Percentiles rank a stretch among this genome's conserved stretches.
phyloP scores from a whole-genome alignment of 2,888 invertebrate genomes.

The Smittia sp. region DNA sequence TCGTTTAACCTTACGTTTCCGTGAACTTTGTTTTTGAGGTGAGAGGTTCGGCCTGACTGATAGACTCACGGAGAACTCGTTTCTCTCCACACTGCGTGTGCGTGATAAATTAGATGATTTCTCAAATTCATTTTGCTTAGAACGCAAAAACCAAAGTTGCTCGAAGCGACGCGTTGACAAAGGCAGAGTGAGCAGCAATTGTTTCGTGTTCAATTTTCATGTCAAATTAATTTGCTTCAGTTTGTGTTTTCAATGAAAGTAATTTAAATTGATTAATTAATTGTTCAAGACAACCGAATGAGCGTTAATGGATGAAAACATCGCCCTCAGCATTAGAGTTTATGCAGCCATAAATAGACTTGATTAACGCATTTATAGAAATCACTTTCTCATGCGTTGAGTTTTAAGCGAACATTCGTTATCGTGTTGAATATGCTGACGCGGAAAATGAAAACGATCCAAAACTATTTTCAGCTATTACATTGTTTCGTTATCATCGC shows the following conservation, averaged over 20 bases:
- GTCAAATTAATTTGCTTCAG: not conserved
- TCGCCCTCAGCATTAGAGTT: not conserved
- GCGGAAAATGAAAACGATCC: too few relatives aligned
- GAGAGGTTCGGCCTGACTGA: not conserved
- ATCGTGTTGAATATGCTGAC: too few relatives aligned
- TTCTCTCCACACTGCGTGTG: not conserved
- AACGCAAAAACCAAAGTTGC: too few relatives aligned
- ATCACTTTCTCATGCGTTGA: not conserved
- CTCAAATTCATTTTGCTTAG: not conserved
- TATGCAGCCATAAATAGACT: not conserved
- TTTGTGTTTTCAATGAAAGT: conserved; percentile 17
- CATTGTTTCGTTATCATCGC: too few relatives aligned
- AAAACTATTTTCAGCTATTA: not conserved
- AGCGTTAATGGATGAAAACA: not conserved
- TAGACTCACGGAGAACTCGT: not conserved
- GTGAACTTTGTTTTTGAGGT: not conserved
- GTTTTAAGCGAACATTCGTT: not conserved
- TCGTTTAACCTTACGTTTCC: not conserved
- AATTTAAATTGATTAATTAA: conserved; percentile 23
- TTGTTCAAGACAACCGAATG: not conserved
- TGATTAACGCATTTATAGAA: not conserved
- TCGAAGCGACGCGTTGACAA: not conserved
- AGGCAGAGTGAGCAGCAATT: not conserved
- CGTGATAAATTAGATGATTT: not conserved
- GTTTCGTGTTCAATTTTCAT: conserved; percentile 2